Percentiles rank a stretch among this genome's conserved stretches.
phyloP scores from a whole-genome alignment of 1,140 invertebrate species.

The Bombus affinis region DNA sequence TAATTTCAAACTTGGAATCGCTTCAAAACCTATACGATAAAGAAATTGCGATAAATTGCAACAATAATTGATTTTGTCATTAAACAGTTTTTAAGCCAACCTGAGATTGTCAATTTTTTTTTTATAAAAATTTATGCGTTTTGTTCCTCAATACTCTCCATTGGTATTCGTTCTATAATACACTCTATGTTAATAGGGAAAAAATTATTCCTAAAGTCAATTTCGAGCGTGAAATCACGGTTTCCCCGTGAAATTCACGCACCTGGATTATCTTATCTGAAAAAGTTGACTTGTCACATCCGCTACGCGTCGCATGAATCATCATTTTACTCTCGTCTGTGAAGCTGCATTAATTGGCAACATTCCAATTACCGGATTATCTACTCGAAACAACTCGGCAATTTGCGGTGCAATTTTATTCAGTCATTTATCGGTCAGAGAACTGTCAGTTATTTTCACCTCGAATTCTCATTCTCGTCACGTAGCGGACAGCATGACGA shows the following conservation, averaged over 20 bases:
- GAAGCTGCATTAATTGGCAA: constrained; percentile 39
- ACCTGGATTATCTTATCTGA: constrained; percentile 13
- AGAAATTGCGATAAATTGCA: no score
- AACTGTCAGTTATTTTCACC: constrained; percentile 49
- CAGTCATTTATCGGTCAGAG: constrained; percentile 22
- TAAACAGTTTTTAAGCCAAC: no score
- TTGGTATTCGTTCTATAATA: no score
- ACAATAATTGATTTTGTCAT: no score
- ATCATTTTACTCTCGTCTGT: background rate
- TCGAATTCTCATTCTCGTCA: constrained; percentile 49
- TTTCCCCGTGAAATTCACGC: background rate
- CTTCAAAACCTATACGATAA: no score
- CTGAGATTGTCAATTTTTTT: no score
- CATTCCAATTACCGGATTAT: constrained; percentile 51
- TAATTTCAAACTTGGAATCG: background rate
- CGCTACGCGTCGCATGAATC: background rate
- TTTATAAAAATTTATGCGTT: no score
- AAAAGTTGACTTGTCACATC: constrained; percentile 21
- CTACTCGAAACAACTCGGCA: constrained; percentile 43
- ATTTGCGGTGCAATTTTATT: constrained; percentile 50
- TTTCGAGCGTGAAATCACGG: background rate
- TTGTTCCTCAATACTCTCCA: no score
- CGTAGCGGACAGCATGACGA: constrained; percentile 55
- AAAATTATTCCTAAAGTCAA: background rate
- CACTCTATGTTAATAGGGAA: no score